These are phyloP conservation scores for Taurulus bubalis DNA, from an alignment of 2,113 vertebrate genomes.

Conservation along the genomic window DNA sequence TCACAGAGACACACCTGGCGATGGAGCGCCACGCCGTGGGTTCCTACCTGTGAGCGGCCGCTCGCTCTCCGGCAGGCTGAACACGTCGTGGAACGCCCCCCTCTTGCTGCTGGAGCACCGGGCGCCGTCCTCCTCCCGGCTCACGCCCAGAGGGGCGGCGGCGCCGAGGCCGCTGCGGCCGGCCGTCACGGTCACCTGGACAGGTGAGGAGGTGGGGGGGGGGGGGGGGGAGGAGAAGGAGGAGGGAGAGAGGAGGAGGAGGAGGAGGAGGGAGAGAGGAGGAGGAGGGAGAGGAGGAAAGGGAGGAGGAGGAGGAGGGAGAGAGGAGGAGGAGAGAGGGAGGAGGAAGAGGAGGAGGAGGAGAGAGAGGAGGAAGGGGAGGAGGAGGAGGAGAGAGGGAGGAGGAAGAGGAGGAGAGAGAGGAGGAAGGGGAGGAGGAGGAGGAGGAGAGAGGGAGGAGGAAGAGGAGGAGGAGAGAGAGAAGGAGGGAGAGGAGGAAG, in stretches of 20 bases:
- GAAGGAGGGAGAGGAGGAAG: too few relatives aligned
- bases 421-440: neutral
- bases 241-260: too few relatives aligned
- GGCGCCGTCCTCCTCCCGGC: slow-evolving; percentile 89
- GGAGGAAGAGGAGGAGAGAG: too few relatives aligned
- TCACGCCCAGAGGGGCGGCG: slow-evolving; percentile 78
- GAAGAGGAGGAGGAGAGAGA: neutral
- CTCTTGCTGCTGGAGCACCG: slow-evolving; percentile 90
- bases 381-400: neutral
- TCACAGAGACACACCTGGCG: too few relatives aligned
- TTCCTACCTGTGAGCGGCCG: slow-evolving; percentile 94
- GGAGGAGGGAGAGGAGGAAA: too few relatives aligned
- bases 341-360: neutral
- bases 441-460: too few relatives aligned
- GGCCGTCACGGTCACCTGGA: slow-evolving; percentile 83
- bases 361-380: neutral
- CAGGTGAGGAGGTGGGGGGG: neutral
- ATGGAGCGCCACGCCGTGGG: too few relatives aligned
- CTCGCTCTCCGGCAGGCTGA: slow-evolving; percentile 92
- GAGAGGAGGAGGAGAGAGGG: accelerated
- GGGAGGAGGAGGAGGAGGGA: neutral
- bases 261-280: neutral
- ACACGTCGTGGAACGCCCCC: slow-evolving; percentile 94
- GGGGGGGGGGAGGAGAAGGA: too few relatives aligned
- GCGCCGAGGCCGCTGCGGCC: slow-evolving; percentile 81